Conservation (phyloP, 2,888 invertebrate genomes). For the Aphidoletes aphidimyza region DNA sequence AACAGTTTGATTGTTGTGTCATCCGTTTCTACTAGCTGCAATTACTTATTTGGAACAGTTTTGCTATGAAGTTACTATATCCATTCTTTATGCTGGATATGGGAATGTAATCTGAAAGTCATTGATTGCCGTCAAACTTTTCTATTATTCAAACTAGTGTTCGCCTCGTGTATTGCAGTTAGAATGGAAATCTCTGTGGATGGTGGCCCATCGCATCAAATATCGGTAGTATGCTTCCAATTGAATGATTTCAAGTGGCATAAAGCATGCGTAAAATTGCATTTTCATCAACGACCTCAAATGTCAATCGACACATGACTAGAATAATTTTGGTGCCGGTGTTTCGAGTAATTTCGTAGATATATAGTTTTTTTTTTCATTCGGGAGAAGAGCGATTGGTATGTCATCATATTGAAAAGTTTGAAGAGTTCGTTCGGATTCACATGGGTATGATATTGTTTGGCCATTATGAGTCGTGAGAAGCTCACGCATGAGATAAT, state of each 20-base stretch:
- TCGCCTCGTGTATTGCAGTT: not conserved
- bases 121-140: too few relatives aligned
- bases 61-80: too few relatives aligned
- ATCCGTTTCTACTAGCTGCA: too few relatives aligned
- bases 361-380: not conserved
- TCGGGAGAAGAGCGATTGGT: not conserved
- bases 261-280: constrained; percentile 31
- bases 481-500: constrained; percentile 36
- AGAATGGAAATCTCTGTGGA: not conserved
- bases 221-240: not conserved
- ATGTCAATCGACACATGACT: constrained; percentile 34
- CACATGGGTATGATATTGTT: not conserved
- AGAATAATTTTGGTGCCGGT: not conserved
- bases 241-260: constrained; percentile 18
- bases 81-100: too few relatives aligned
- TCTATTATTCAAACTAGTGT: too few relatives aligned
- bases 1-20: too few relatives aligned
- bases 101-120: too few relatives aligned
- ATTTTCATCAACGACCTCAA: constrained; percentile 49
- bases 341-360: too few relatives aligned
- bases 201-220: not conserved
- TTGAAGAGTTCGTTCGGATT: not conserved
- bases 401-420: constrained; percentile 5
- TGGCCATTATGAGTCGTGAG: not conserved
- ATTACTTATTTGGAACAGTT: too few relatives aligned